phyloP scores from a whole-genome alignment of 2,888 invertebrate genomes.

The Chymomyza fuscimana region DNA sequence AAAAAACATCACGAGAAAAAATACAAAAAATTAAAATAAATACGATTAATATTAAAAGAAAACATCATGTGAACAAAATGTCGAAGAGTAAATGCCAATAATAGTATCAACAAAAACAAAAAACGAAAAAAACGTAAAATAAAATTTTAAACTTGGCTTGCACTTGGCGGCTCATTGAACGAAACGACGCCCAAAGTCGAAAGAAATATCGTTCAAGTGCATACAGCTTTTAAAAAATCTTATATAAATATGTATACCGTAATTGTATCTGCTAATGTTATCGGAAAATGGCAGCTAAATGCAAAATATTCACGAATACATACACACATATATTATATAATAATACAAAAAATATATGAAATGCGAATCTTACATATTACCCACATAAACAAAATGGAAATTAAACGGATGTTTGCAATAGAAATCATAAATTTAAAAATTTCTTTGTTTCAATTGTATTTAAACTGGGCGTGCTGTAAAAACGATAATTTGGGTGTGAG shows the following conservation, averaged over 20 bases:
- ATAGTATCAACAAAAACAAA: background rate
- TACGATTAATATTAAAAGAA: background rate
- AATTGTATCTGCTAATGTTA: slow-evolving; percentile 42
- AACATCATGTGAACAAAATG: background rate
- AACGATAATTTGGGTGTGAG: too few relatives aligned
- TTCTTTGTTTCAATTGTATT: slow-evolving; percentile 18
- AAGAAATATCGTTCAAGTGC: slow-evolving; percentile 11
- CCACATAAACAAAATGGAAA: slow-evolving; percentile 62
- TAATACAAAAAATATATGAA: slow-evolving; percentile 33
- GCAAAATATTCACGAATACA: slow-evolving; percentile 34
- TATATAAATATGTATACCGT: slow-evolving; percentile 1
- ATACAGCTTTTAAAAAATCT: slow-evolving; percentile 15
- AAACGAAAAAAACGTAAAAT: background rate
- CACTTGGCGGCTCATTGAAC: slow-evolving; percentile 15
- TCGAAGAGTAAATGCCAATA: background rate
- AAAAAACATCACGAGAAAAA: background rate
- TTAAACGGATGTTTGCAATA: slow-evolving; percentile 71
- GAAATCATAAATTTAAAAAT: slow-evolving; percentile 56
- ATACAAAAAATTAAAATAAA: background rate
- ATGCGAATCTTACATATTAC: slow-evolving; percentile 56
- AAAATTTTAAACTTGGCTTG: background rate
- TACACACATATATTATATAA: slow-evolving; percentile 29
- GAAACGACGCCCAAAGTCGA: slow-evolving; percentile 10
- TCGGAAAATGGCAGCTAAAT: slow-evolving; percentile 24
- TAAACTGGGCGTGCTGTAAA: background rate